phyloP scores from a whole-genome alignment of 2,797 vertebrate genomes.

The Artibeus jamaicensis region DNA sequence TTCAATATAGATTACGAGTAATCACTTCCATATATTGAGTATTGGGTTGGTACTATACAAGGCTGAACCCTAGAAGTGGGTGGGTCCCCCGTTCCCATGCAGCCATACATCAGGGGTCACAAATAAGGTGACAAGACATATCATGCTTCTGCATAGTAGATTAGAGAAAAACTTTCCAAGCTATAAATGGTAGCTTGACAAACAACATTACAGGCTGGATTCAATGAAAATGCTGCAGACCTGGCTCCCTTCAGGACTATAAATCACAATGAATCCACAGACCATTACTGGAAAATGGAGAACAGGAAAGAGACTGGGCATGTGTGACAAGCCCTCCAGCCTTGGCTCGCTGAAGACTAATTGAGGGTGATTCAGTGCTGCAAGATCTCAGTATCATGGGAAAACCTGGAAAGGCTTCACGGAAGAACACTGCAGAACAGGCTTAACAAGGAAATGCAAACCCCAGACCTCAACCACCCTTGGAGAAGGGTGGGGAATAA shows the following conservation, averaged over 20 bases:
- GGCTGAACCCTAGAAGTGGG: not conserved
- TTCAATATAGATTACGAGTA: not conserved
- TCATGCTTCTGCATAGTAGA: conserved; percentile 45
- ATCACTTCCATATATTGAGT: not conserved
- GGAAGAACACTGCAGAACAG: not conserved
- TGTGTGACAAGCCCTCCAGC: not conserved
- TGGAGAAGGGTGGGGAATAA: not conserved
- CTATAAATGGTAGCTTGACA: conserved; percentile 59
- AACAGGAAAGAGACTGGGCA: not conserved
- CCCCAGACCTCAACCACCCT: not conserved
- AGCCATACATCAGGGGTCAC: not conserved
- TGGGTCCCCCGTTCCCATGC: not conserved
- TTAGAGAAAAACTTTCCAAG: conserved; percentile 39
- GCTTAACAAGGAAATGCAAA: not conserved
- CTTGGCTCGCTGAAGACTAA: not conserved
- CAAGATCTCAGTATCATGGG: not conserved
- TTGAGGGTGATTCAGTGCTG: not conserved
- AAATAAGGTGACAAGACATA: not conserved
- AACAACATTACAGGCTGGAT: conserved; percentile 47
- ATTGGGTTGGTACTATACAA: not conserved
- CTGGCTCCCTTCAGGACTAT: conserved; percentile 19
- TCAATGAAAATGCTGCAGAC: conserved; percentile 19
- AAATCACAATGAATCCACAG: conserved; percentile 45
- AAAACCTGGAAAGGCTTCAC: not conserved
- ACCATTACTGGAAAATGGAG: conserved; percentile 18